Percentiles rank a stretch among this genome's conserved stretches.
Evolutionary conservation across 2,113 vertebrate species (phyloP).

Genomic region (Cyprinodon variegatus): DNA sequence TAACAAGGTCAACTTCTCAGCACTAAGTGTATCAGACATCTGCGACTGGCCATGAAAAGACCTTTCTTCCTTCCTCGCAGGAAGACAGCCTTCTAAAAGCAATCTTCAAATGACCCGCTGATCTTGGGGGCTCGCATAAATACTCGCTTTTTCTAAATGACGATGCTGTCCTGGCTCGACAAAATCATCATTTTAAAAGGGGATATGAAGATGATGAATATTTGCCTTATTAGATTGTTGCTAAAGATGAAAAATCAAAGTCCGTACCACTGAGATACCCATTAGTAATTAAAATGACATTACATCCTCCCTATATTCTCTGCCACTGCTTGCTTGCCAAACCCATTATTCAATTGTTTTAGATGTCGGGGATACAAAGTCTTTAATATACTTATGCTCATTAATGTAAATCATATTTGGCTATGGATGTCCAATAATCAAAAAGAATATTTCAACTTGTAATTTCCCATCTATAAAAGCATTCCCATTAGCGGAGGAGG

Average conservation of each 20-base stretch:
- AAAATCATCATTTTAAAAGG: slow-evolving; percentile 74
- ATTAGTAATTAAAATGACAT: slow-evolving; percentile 84
- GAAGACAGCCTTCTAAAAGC: slow-evolving; percentile 63
- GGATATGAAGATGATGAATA: slow-evolving; percentile 79
- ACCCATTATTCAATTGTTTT: slow-evolving; percentile 82
- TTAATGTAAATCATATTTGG: slow-evolving; percentile 88
- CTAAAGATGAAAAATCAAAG: slow-evolving; percentile 79
- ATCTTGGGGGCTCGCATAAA: slow-evolving; percentile 60
- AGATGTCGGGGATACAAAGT: slow-evolving; percentile 81
- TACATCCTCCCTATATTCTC: slow-evolving; percentile 69
- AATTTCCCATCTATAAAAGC: slow-evolving; percentile 72
- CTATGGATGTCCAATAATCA: slow-evolving; percentile 88
- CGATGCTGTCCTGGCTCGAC: slow-evolving; percentile 56
- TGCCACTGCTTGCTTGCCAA: slow-evolving; percentile 66
- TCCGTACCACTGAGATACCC: slow-evolving; percentile 77
- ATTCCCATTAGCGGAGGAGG: slow-evolving; percentile 80
- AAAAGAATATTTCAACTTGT: slow-evolving; percentile 84
- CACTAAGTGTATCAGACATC: slow-evolving; percentile 55
- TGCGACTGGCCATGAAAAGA: slow-evolving; percentile 52
- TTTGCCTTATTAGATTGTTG: slow-evolving; percentile 80
- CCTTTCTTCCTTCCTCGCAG: slow-evolving; percentile 45
- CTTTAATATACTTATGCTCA: slow-evolving; percentile 86
- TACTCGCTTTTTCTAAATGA: slow-evolving; percentile 73
- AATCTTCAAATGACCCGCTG: slow-evolving; percentile 74
- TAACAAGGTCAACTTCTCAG: slow-evolving; percentile 57